A percentile compares a stretch with the other conserved stretches of the same genome.
These are phyloP conservation scores for Amblyopsis rosae DNA, from an alignment of 2,113 vertebrate species.

Conservation along the genomic window DNA sequence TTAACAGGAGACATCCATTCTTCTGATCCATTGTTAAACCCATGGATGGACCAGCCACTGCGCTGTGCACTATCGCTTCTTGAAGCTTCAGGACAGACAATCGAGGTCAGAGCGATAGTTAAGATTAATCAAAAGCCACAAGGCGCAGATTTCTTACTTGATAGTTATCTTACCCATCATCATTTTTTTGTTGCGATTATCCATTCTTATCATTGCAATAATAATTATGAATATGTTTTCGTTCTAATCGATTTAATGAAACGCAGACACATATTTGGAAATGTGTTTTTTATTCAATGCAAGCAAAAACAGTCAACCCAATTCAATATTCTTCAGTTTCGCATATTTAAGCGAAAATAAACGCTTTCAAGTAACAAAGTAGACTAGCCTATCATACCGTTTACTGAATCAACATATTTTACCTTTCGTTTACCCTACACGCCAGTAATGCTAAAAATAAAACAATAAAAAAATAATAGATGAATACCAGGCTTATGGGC, in stretches of 20 bases:
- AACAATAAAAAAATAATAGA: neutral
- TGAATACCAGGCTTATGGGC: too few relatives aligned
- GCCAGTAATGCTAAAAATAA: neutral
- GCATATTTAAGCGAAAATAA: constrained; percentile 20
- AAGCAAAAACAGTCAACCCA: constrained; percentile 18
- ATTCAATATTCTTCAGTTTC: constrained; percentile 20
- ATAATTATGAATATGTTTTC: constrained; percentile 6
- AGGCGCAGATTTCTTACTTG: neutral
- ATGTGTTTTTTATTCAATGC: constrained; percentile 35
- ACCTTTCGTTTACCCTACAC: neutral
- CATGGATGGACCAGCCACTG: too few relatives aligned
- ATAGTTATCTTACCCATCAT: too few relatives aligned
- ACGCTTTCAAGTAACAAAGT: constrained; percentile 47
- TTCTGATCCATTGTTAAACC: neutral
- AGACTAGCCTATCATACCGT: constrained; percentile 16
- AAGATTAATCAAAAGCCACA: constrained; percentile 10
- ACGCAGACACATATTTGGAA: constrained; percentile 3
- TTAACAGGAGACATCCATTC: neutral
- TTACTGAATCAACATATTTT: neutral
- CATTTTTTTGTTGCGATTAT: too few relatives aligned
- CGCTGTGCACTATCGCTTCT: neutral
- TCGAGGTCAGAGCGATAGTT: constrained; percentile 31
- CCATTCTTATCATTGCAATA: neutral
- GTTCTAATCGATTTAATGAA: neutral
- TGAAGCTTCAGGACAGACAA: constrained; percentile 14